Base-by-base conservation (phyloP, 2,888 invertebrate species). In the Drosophila meridionalis region DNA sequence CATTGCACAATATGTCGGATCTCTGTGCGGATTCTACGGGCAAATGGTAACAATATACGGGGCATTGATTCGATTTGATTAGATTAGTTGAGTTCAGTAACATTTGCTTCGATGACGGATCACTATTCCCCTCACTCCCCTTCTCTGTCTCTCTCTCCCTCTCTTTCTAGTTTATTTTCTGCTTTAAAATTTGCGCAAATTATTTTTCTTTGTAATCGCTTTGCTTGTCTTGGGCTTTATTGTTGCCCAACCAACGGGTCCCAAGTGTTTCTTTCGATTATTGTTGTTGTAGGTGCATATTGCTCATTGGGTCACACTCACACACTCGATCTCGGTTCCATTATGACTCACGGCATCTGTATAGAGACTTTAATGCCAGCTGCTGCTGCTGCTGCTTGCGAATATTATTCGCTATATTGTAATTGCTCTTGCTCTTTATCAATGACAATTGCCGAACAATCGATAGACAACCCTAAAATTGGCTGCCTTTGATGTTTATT, bases 191-290 rank as follows among this genome's bases (percentile, higher is more conserved):
- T 85, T 85, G 90, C 85, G 88, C 84, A 85, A 89, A 85, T 85
- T 89, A 82, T 89, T 74, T 85, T 85, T 89, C 90, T 76, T 89
- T 85, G 90, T 85, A 85, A 85, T 85, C 88, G 84, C 69, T 69
- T 75, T 64, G 90, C 67, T 82, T 85, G 84, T 85, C 79, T 85
- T 85, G 87, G 71, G 69, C 69, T 76, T 82, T 69, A 82, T 89
- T 76, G 73, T 89, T 86, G 73, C 81, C 63, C 70, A 76, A 81
- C 68, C 74, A 34, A 11, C 52, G 6, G 34, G 56, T 48, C 69
- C 76, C 74, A 69, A 66, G 69, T 80, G 78, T 85, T 73, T 69
- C 47, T 42, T 20, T 43, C 57, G 32, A 32, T 30, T 8, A 43
- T 8, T 36, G 59, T 48, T 50, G 60, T 78, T 78, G 88, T 89